Evolutionary conservation across 2,797 vertebrate genomes (phyloP).

Genomic region (Alectoris magna): DNA sequence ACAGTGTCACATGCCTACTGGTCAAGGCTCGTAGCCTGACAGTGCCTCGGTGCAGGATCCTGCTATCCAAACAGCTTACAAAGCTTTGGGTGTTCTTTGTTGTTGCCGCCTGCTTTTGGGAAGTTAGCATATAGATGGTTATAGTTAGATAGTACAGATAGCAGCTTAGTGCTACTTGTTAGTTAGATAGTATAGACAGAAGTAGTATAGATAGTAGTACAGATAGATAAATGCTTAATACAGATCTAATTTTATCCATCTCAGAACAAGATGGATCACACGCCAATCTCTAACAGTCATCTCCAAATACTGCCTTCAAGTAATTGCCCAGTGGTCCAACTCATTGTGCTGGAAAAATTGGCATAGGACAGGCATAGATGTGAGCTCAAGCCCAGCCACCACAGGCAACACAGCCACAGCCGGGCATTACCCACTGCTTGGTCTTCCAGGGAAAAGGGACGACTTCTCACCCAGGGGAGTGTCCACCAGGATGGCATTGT

Average conservation of each 20-base stretch:
- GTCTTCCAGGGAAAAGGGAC: background rate
- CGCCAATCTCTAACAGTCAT: background rate
- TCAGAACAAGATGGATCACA: background rate
- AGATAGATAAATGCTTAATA: background rate
- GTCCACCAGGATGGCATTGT: slow-evolving; percentile 98
- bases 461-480: slow-evolving; percentile 91
- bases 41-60: background rate
- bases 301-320: background rate
- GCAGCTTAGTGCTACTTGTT: no score
- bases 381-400: background rate
- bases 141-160: no score
- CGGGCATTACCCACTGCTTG: rapidly evolving
- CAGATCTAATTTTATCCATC: background rate
- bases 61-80: background rate
- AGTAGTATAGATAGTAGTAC: no score
- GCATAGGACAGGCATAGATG: background rate
- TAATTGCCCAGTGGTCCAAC: background rate
- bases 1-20: background rate
- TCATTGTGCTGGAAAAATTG: background rate
- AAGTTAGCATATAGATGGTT: background rate
- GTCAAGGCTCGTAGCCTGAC: background rate
- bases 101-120: background rate
- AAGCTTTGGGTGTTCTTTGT: background rate
- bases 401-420: background rate
- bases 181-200: no score